A percentile compares a stretch with the other conserved stretches of the same genome.
Evolutionary conservation across 2,888 invertebrate genomes (phyloP).

Genomic region (Drosophila prostipennis): DNA sequence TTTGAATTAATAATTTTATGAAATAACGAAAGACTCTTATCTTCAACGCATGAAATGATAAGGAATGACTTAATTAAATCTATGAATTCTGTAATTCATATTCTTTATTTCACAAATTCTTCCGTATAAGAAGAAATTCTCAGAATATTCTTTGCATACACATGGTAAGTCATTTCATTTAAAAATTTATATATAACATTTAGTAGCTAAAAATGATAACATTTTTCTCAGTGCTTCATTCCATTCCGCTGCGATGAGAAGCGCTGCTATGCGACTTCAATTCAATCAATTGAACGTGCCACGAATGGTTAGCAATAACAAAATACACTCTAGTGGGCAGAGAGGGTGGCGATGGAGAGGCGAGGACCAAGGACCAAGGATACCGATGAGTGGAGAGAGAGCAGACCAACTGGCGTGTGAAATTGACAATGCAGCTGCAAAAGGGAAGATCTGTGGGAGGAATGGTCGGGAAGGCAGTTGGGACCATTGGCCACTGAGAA

Average conservation of each 20-base stretch:
- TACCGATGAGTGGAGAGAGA: slow-evolving; percentile 4
- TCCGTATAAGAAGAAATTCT: too few species aligned
- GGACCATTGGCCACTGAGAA: neutral
- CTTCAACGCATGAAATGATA: too few species aligned
- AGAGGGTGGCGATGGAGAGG: neutral
- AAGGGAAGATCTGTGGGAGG: slow-evolving; percentile 22
- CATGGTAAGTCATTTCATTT: too few species aligned
- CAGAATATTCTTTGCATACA: too few species aligned
- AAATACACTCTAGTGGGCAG: slow-evolving; percentile 34
- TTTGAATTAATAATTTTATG: too few species aligned
- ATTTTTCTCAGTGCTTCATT: slow-evolving; percentile 15
- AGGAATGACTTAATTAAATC: too few species aligned
- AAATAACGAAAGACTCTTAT: too few species aligned
- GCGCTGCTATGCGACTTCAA: slow-evolving; percentile 66
- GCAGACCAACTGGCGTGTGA: slow-evolving; percentile 69
- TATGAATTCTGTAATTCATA: too few species aligned
- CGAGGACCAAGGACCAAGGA: slow-evolving; percentile 25
- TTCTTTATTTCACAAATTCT: too few species aligned
- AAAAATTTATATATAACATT: neutral
- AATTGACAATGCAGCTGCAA: slow-evolving; percentile 73
- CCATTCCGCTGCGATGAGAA: slow-evolving; percentile 46
- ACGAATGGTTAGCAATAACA: slow-evolving; percentile 69
- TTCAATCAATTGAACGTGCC: slow-evolving; percentile 80
- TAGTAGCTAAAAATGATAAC: too few species aligned
- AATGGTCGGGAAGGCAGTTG: neutral